Evolutionary conservation across 1,140 invertebrate species (phyloP), one percentile per base, ranked within the genome.

Genomic region (Neelides sp.): DNA sequence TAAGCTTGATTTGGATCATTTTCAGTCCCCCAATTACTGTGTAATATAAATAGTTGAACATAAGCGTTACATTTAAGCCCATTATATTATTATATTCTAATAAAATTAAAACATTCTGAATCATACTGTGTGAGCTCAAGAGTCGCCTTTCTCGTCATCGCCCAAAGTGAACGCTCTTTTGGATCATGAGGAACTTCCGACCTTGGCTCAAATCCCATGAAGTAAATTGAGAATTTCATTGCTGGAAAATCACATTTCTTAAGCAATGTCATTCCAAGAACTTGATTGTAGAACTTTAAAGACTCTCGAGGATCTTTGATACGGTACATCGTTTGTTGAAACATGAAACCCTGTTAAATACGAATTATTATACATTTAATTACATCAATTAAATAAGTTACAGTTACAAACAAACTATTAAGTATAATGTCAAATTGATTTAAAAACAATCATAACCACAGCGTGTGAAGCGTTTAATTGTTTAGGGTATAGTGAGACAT

Each of bases 261-360:
- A 36, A 95, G 66, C 15, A 95, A 69, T 3, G 77, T 80, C 90
- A 95, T 94, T 13, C 91, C 91, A 3, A 95, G 69, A 2, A 94
- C 81, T 55, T 80, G 75, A 0, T 85, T 85, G 66, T 96, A 96
- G 66, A 95, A 96, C 24, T 87, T 82, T 28, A 96, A 65, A 0
- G 85, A 87, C 52, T 76, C 78, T 61, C 77, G 76, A 1, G 90
- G 88, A 66, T 95, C 89, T 66, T 93, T 94, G 41, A 95, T 89
- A 47, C 90, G 76, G 63, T 85, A 86, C 91, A 95, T 96, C 7
- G 90, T 94, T 76, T 95, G 90, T 73, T 94, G 90, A 66, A 95
- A 85, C 49, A 94, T 75, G 64, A 86, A 94, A 44, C 87, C 84
- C 80, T 86, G 27, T 32, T 13, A 32, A 32, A 32, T n/a, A n/a